Conservation (phyloP, 2,797 vertebrate genomes). For the Avahi laniger region DNA sequence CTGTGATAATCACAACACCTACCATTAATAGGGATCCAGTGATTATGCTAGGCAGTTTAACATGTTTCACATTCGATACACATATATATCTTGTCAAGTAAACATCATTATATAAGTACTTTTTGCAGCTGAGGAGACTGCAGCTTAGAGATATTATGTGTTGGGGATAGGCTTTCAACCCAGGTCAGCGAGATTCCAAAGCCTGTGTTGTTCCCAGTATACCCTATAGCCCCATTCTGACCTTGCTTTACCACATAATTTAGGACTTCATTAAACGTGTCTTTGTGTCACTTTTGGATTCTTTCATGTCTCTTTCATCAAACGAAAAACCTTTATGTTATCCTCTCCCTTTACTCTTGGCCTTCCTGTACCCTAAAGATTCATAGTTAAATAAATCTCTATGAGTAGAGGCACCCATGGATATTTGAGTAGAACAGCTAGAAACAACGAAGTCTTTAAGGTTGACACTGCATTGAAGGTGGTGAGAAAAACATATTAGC, state of each 20-base stretch:
- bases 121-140: not conserved
- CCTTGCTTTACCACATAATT: not conserved
- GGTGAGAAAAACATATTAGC: slow-evolving; percentile 45
- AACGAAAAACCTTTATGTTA: not conserved
- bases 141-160: not conserved
- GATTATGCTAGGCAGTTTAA: not conserved
- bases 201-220: not conserved
- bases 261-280: not conserved
- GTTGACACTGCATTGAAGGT: slow-evolving; percentile 59
- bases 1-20: slow-evolving; percentile 16
- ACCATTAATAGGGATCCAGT: slow-evolving; percentile 1
- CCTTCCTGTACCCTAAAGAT: not conserved
- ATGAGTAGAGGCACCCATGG: not conserved
- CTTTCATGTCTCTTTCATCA: slow-evolving; percentile 22
- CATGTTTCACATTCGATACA: not conserved
- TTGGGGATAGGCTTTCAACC: not conserved
- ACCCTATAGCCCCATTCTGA: not conserved
- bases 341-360: not conserved
- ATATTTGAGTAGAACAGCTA: slow-evolving; percentile 43
- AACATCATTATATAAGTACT: not conserved
- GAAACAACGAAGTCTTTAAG: slow-evolving; percentile 51
- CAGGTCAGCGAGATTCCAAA: not conserved
- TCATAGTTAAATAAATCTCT: slow-evolving; percentile 37
- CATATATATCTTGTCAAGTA: not conserved
- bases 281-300: not conserved